Conservation (phyloP, 2,888 invertebrate genomes). For the Fragum whitleyi region DNA sequence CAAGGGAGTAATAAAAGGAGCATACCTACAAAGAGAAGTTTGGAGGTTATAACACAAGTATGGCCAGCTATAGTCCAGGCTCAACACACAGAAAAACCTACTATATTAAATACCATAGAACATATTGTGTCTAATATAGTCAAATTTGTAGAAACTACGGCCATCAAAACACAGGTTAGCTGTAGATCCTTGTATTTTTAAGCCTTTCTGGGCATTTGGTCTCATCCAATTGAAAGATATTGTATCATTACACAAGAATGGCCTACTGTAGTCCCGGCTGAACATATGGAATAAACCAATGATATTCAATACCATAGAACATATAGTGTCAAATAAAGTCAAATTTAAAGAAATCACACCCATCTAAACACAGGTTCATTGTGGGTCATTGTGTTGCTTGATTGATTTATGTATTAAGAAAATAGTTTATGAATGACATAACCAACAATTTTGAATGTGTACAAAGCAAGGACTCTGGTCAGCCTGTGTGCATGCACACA, state of each 20-base stretch:
- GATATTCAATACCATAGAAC: constrained; percentile 85
- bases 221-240: too few relatives aligned
- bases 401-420: too few relatives aligned
- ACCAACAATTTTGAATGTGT: too few relatives aligned
- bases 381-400: background rate
- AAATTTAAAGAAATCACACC: constrained; percentile 83
- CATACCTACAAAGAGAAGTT: constrained; percentile 90
- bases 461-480: too few relatives aligned
- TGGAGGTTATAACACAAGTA: constrained; percentile 89
- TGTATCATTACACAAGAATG: constrained; percentile 90
- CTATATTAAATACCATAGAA: constrained; percentile 85
- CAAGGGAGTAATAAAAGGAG: constrained; percentile 88
- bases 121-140: constrained; percentile 84
- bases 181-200: background rate
- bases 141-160: constrained; percentile 82
- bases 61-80: constrained; percentile 93
- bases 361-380: constrained; percentile 76
- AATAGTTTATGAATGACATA: too few relatives aligned
- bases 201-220: background rate
- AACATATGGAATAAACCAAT: constrained; percentile 93
- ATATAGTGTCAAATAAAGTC: constrained; percentile 84
- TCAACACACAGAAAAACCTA: constrained; percentile 93
- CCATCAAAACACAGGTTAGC: constrained; percentile 78
- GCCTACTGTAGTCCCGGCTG: constrained; percentile 92
- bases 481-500: too few relatives aligned